phyloP scores from a whole-genome alignment of 2,888 invertebrate species.

The Adelognathus sp. region DNA sequence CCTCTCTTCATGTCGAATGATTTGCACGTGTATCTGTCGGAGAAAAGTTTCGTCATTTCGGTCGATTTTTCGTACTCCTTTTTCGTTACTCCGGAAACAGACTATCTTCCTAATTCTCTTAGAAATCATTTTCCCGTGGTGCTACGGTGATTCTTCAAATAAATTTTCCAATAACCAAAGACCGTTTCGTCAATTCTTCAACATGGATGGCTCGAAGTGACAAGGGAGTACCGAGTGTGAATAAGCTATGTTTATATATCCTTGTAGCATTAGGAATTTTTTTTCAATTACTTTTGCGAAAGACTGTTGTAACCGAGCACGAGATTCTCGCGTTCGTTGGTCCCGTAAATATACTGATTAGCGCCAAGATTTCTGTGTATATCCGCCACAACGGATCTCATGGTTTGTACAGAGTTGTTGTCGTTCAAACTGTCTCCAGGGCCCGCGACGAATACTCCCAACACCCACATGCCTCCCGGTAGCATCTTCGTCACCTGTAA shows the following conservation, averaged over 20 bases:
- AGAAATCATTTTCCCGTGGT: background rate
- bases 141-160: too few species aligned
- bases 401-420: conserved; percentile 83
- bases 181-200: too few species aligned
- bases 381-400: conserved; percentile 84
- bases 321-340: conserved; percentile 85
- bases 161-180: too few species aligned
- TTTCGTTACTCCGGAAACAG: too few species aligned
- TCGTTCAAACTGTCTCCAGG: conserved; percentile 86
- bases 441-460: conserved; percentile 91
- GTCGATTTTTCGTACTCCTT: background rate
- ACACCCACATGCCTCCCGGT: conserved; percentile 93
- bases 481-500: conserved; percentile 91
- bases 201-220: too few species aligned
- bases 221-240: too few species aligned
- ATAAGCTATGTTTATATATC: too few species aligned
- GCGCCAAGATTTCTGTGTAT: conserved; percentile 83
- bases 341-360: conserved; percentile 85
- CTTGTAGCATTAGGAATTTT: background rate
- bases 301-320: conserved; percentile 83
- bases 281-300: conserved; percentile 81
- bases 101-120: background rate
- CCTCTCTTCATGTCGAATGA: conserved; percentile 84
- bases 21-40: conserved; percentile 84
- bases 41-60: background rate